Evolutionary conservation across 1,140 invertebrate genomes (phyloP).

Genomic region (Harpegnathos saltator): DNA sequence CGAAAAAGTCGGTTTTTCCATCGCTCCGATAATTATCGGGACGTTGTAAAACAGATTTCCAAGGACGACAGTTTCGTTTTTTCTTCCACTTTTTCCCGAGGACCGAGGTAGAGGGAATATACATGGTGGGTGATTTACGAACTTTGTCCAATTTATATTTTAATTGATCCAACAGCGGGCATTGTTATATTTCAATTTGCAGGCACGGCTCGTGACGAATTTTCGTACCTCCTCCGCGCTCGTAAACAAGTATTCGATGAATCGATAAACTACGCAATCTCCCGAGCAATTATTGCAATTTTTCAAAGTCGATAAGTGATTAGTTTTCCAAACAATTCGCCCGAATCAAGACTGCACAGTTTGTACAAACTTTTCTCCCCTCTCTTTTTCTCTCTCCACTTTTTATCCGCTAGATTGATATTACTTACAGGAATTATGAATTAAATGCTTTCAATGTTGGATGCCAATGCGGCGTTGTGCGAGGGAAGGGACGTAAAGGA

Average conservation of each 20-base stretch:
- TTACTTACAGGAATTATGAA: too few relatives aligned
- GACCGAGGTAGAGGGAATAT: conserved; percentile 1
- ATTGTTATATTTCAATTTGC: conserved; percentile 78
- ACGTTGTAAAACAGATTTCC: conserved; percentile 51
- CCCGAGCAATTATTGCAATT: conserved; percentile 47
- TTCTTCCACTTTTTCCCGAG: neutral
- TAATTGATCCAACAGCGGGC: conserved; percentile 75
- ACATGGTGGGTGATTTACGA: conserved; percentile 56
- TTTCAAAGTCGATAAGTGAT: conserved; percentile 30
- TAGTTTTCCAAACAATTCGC: conserved; percentile 20
- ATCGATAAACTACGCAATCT: conserved; percentile 47
- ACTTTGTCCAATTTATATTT: conserved; percentile 80
- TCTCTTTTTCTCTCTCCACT: too few relatives aligned
- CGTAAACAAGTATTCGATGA: conserved; percentile 49
- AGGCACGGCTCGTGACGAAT: conserved; percentile 73
- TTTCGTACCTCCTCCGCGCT: conserved; percentile 58
- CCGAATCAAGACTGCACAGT: neutral
- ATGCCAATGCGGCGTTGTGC: neutral
- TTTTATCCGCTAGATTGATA: too few relatives aligned
- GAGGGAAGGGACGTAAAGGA: neutral
- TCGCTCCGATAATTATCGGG: conserved; percentile 41
- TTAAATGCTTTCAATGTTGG: neutral
- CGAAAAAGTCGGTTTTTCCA: conserved; percentile 44
- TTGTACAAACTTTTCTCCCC: neutral
- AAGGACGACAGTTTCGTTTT: conserved; percentile 42